Evolutionary conservation across 2,797 vertebrate genomes (phyloP).

Genomic region (Coccyzus lansbergi): DNA sequence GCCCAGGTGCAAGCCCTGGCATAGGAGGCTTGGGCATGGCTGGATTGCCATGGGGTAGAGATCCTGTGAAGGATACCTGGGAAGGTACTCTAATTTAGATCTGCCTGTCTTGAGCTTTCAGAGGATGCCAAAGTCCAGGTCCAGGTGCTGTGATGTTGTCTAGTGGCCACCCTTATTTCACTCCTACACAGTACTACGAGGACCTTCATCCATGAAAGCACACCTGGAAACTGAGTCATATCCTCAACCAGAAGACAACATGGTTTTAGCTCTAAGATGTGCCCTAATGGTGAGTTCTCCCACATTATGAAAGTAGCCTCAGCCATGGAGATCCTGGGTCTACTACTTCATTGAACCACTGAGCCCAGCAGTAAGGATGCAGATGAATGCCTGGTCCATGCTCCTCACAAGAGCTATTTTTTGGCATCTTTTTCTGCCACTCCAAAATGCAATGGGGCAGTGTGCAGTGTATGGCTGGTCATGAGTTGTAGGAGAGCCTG

Average conservation of each 20-base stretch:
- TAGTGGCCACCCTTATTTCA: background rate
- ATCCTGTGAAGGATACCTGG: background rate
- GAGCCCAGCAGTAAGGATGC: background rate
- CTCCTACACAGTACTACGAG: background rate
- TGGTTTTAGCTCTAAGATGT: background rate
- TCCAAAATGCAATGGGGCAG: background rate
- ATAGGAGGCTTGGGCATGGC: background rate
- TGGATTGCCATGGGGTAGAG: slow-evolving; percentile 5
- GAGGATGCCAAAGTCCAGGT: background rate
- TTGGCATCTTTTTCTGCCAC: background rate
- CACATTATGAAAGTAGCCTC: background rate
- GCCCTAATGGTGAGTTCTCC: background rate
- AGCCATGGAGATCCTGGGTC: background rate
- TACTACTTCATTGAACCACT: background rate
- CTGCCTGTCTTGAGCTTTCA: background rate
- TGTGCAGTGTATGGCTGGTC: accelerated
- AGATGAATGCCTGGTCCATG: background rate
- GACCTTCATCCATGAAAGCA: background rate
- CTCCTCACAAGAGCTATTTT: background rate
- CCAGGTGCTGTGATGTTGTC: background rate
- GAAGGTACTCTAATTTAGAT: background rate
- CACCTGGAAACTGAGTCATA: background rate
- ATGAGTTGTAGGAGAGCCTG: background rate
- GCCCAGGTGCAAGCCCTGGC: slow-evolving; percentile 54
- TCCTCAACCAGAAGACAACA: background rate